These are phyloP conservation scores for Calcarius lapponicus DNA, from an alignment of 2,797 vertebrate species.

Conservation along the genomic window DNA sequence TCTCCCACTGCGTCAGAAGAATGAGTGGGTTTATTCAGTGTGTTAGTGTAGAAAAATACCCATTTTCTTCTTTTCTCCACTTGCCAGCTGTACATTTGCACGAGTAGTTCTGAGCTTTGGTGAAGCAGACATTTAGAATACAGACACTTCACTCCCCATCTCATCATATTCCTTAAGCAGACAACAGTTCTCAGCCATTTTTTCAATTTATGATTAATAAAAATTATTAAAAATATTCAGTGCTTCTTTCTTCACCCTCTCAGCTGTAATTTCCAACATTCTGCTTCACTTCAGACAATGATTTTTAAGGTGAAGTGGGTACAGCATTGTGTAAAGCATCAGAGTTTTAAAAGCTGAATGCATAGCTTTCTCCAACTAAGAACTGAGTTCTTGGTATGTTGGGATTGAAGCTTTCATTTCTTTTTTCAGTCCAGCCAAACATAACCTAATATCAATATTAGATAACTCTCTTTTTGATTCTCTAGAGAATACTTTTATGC, in stretches of 20 bases:
- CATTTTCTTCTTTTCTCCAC: neutral
- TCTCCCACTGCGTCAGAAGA: neutral
- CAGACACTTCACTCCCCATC: neutral
- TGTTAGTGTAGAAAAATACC: slow-evolving; percentile 1
- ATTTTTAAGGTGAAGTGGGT: neutral
- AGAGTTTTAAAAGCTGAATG: neutral
- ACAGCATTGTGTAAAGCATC: neutral
- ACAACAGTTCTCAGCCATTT: neutral
- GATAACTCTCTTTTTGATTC: neutral
- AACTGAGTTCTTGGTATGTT: neutral
- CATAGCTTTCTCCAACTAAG: neutral
- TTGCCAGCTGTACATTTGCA: slow-evolving; percentile 5
- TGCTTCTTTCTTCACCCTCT: neutral
- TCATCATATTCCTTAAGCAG: neutral
- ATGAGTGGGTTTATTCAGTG: slow-evolving; percentile 8
- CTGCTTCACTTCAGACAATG: neutral
- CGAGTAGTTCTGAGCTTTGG: neutral
- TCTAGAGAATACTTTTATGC: neutral
- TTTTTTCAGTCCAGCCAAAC: neutral
- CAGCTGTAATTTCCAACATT: neutral
- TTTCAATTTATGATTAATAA: neutral
- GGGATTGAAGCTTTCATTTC: neutral
- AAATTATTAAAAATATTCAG: slow-evolving; percentile 4
- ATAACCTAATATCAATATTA: neutral
- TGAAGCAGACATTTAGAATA: neutral